phyloP scores from a whole-genome alignment of 1,140 invertebrate genomes.

The Pentalonia nigronervosa region DNA sequence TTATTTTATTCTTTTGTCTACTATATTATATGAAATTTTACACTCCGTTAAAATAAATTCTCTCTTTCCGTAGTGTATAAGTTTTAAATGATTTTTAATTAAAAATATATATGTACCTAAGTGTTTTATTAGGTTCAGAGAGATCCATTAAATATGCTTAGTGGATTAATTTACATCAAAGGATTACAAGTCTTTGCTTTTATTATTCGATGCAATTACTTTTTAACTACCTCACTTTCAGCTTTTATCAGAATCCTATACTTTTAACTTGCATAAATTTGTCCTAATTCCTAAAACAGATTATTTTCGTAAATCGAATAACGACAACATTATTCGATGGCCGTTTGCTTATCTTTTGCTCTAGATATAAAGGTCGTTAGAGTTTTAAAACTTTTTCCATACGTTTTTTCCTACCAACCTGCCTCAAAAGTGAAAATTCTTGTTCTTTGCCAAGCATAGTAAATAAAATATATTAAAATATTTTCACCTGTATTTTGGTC shows the following conservation, averaged over 20 bases:
- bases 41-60: background rate
- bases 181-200: slow-evolving; percentile 23
- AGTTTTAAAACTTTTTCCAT: background rate
- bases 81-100: background rate
- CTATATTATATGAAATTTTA: background rate
- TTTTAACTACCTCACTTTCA: background rate
- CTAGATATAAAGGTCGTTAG: background rate
- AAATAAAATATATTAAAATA: background rate
- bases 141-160: background rate
- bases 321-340: background rate
- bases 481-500: background rate
- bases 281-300: background rate
- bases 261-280: slow-evolving; percentile 8
- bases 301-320: slow-evolving; percentile 29
- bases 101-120: background rate
- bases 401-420: background rate
- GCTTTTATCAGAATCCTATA: background rate
- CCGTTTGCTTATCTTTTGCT: background rate
- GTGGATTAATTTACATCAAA: background rate
- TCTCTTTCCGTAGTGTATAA: background rate
- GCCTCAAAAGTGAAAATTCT: background rate
- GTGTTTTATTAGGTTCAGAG: background rate
- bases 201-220: background rate
- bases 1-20: background rate
- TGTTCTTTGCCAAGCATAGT: background rate